These are phyloP conservation scores for Acanthosepion esculentum DNA, from an alignment of 2,888 invertebrate species.

Conservation along the genomic window DNA sequence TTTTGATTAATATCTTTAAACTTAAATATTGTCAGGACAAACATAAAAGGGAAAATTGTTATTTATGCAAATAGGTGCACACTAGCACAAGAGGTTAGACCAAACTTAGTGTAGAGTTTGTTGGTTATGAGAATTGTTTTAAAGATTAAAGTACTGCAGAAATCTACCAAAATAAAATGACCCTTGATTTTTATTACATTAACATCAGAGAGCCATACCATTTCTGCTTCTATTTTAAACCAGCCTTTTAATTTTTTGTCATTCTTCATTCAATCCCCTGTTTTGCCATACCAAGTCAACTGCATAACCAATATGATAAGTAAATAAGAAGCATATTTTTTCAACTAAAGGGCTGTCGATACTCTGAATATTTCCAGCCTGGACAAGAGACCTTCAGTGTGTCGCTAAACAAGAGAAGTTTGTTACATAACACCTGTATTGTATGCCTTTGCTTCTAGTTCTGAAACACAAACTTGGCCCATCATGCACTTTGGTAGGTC, in stretches of 20 bases:
- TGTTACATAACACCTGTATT: background rate
- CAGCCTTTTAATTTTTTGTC: no score
- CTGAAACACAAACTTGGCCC: background rate
- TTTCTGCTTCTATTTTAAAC: no score
- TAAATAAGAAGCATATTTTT: background rate
- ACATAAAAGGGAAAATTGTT: no score
- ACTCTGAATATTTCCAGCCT: background rate
- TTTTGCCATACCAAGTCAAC: background rate
- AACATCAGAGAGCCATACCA: no score
- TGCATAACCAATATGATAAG: background rate
- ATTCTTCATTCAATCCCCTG: background rate
- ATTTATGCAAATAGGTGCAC: no score
- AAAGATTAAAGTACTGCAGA: background rate
- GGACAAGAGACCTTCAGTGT: background rate
- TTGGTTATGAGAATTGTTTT: background rate
- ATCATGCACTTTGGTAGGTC: conserved; percentile 20
- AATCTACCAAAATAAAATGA: background rate
- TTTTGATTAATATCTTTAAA: no score
- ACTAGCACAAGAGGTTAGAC: background rate
- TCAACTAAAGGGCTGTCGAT: background rate
- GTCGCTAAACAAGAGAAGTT: background rate
- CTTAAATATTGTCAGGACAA: no score
- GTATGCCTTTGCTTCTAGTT: background rate
- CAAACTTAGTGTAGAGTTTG: background rate
- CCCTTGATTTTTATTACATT: no score